Evolutionary conservation across 2,888 invertebrate species (phyloP).

Genomic region (Eupithecia subfuscata): DNA sequence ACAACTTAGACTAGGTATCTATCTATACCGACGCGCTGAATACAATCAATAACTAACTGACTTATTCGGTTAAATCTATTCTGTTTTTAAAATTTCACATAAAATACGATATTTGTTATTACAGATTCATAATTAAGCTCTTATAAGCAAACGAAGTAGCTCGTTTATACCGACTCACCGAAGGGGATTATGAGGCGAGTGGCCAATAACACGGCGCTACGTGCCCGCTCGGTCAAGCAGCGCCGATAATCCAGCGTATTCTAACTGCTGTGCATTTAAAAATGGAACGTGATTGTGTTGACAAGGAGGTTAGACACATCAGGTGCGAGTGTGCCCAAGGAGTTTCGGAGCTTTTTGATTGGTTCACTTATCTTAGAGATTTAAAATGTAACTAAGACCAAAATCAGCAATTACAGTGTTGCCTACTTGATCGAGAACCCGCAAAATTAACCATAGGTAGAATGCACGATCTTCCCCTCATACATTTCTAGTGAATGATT

Average conservation of each 20-base stretch:
- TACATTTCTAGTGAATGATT: neutral
- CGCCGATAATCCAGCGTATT: slow-evolving; percentile 67
- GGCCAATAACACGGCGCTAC: slow-evolving; percentile 76
- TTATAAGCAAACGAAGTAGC: neutral
- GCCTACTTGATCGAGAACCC: neutral
- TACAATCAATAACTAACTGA: neutral
- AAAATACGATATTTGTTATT: neutral
- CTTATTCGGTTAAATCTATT: neutral
- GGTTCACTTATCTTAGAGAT: neutral
- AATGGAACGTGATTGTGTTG: slow-evolving; percentile 33
- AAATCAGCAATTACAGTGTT: neutral
- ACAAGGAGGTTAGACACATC: slow-evolving; percentile 16
- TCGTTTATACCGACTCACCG: slow-evolving; percentile 55
- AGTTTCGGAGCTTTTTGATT: neutral
- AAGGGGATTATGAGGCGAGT: slow-evolving; percentile 80
- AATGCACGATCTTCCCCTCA: neutral
- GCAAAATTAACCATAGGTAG: too few relatives aligned
- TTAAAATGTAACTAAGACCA: too few relatives aligned
- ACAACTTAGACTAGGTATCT: neutral
- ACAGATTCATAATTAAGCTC: neutral
- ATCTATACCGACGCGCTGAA: too few relatives aligned
- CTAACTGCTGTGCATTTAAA: slow-evolving; percentile 32
- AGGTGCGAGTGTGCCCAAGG: neutral
- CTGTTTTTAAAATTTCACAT: neutral
- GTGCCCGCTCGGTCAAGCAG: slow-evolving; percentile 51